phyloP scores from a whole-genome alignment of 2,113 vertebrate species.

The Tyto alba region DNA sequence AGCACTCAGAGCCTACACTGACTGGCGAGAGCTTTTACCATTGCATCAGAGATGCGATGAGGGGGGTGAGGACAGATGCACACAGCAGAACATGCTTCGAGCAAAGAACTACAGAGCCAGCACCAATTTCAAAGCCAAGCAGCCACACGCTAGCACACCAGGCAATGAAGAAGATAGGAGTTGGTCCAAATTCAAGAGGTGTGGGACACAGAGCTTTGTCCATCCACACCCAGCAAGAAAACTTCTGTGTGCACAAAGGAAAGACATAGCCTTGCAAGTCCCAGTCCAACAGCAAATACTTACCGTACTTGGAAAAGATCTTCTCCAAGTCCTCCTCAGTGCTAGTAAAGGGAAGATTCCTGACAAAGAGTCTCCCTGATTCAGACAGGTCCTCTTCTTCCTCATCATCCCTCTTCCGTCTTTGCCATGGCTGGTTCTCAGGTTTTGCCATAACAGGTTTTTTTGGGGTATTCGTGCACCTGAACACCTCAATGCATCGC shows the following conservation, averaged over 20 bases:
- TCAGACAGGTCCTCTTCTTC: constrained; percentile 93
- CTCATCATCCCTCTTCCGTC: constrained; percentile 80
- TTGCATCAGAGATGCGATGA: neutral
- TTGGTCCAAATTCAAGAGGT: fast-evolving
- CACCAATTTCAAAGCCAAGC: neutral
- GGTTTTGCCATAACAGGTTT: neutral
- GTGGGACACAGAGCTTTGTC: neutral
- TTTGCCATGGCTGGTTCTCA: constrained; percentile 44
- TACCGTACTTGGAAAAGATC: constrained; percentile 85
- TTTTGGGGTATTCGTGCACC: constrained; percentile 15
- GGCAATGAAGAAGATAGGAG: neutral
- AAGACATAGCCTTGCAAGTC: fast-evolving
- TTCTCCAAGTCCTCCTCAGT: constrained; percentile 88
- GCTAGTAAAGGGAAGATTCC: constrained; percentile 93
- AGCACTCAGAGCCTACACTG: neutral
- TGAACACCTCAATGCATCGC: constrained; percentile 85
- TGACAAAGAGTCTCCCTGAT: constrained; percentile 88
- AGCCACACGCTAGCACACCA: neutral
- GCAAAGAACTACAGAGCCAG: neutral
- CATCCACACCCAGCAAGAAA: neutral
- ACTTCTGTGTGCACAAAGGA: neutral
- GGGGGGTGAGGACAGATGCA: neutral
- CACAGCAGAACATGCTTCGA: neutral
- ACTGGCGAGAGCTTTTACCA: neutral
- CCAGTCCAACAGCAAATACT: neutral